Evolutionary conservation across 1,140 invertebrate genomes (phyloP).

Genomic region (Listronotus bonariensis): DNA sequence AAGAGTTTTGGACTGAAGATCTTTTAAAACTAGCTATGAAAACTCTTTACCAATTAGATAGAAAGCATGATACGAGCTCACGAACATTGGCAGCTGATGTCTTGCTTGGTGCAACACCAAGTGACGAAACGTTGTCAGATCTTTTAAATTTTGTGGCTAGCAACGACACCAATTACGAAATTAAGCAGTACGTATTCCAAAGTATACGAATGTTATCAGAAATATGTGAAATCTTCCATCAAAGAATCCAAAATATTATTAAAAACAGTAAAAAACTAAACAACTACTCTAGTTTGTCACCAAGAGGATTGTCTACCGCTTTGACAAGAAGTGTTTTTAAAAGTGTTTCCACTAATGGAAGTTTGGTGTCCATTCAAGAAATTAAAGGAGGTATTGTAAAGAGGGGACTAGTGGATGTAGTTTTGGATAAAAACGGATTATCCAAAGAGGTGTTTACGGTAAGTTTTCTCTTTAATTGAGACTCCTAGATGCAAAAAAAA

Average conservation of each 20-base stretch:
- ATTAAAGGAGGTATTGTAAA: slow-evolving; percentile 75
- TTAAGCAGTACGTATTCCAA: slow-evolving; percentile 70
- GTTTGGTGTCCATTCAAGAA: slow-evolving; percentile 75
- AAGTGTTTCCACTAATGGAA: slow-evolving; percentile 68
- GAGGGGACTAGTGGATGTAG: slow-evolving; percentile 73
- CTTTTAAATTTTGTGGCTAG: slow-evolving; percentile 62
- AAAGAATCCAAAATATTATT: slow-evolving; percentile 56
- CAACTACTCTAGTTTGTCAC: slow-evolving; percentile 71
- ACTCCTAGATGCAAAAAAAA: no score
- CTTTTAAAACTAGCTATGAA: slow-evolving; percentile 59
- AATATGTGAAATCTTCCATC: slow-evolving; percentile 57
- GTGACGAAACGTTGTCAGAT: slow-evolving; percentile 59
- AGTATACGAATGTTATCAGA: slow-evolving; percentile 65
- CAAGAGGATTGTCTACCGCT: slow-evolving; percentile 73
- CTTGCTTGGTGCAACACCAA: slow-evolving; percentile 64
- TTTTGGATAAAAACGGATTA: slow-evolving; percentile 62
- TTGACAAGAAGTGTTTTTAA: slow-evolving; percentile 66
- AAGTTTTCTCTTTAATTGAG: slow-evolving; percentile 37
- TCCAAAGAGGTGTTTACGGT: slow-evolving; percentile 61
- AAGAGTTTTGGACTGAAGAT: slow-evolving; percentile 56
- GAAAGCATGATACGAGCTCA: slow-evolving; percentile 70
- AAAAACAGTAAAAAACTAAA: slow-evolving; percentile 57
- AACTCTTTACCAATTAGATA: slow-evolving; percentile 69
- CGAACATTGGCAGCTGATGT: slow-evolving; percentile 74
- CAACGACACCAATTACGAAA: slow-evolving; percentile 65